Evolutionary conservation across 2,113 vertebrate genomes (phyloP).

Genomic region (Corythaeola cristata): DNA sequence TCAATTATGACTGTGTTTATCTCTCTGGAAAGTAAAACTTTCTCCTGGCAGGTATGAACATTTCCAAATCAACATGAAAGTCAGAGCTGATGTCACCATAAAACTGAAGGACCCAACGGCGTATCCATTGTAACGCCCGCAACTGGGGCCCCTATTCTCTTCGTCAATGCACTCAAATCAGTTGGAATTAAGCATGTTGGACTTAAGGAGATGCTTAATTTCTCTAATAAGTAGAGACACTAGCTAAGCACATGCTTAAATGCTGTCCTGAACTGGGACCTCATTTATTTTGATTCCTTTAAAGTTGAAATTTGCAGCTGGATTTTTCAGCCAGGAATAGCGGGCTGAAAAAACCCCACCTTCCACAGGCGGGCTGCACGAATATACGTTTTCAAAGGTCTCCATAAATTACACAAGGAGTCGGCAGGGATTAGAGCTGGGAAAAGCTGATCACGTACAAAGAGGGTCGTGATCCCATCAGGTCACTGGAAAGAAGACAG

Average conservation of each 20-base stretch:
- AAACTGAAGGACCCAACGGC: background rate
- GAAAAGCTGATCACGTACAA: constrained; percentile 49
- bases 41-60: background rate
- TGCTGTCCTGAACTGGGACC: background rate
- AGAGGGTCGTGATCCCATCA: constrained; percentile 51
- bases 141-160: background rate
- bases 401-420: background rate
- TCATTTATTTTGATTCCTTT: background rate
- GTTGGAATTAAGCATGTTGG: background rate
- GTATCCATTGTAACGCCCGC: background rate
- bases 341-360: background rate
- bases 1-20: constrained; percentile 16
- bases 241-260: background rate
- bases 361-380: background rate
- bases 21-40: background rate
- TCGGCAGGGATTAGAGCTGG: constrained; percentile 18
- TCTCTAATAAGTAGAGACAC: background rate
- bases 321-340: background rate
- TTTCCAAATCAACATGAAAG: background rate
- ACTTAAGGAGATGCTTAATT: background rate
- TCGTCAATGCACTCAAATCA: background rate
- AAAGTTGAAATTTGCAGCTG: background rate
- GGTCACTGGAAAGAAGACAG: constrained; percentile 33
- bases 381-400: background rate
- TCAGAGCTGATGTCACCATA: background rate